Conservation (phyloP, 2,797 vertebrate species). For the Anguilla pacifica region DNA sequence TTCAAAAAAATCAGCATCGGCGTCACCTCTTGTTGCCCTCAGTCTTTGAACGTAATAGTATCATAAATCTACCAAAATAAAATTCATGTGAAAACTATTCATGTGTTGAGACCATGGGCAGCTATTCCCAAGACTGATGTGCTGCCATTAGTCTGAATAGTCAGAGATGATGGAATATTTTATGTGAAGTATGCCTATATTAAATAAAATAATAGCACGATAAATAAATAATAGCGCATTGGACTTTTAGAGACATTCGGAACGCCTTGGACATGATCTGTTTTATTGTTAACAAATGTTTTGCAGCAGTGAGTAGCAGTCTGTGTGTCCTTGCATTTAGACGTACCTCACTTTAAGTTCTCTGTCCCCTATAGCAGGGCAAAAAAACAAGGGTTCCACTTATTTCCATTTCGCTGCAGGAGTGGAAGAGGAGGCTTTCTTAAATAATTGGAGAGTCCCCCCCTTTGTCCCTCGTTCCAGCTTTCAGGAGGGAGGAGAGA, state of each 20-base stretch:
- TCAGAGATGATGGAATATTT: background rate
- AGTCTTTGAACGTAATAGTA: background rate
- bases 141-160: slow-evolving; percentile 4
- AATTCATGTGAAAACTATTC: slow-evolving; percentile 13
- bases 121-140: slow-evolving; percentile 15
- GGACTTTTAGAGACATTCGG: background rate
- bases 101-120: background rate
- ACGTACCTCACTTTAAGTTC: background rate
- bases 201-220: background rate
- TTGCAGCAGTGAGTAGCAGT: background rate
- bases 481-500: slow-evolving; percentile 36
- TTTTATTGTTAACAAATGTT: slow-evolving; percentile 4
- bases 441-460: slow-evolving; percentile 47
- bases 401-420: slow-evolving; percentile 43
- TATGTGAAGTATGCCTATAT: slow-evolving; percentile 3
- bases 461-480: slow-evolving; percentile 43
- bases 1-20: background rate
- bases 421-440: slow-evolving; percentile 15
- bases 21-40: slow-evolving; percentile 18
- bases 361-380: background rate
- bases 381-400: slow-evolving; percentile 20
- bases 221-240: background rate
- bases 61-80: slow-evolving; percentile 16
- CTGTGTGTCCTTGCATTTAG: background rate
- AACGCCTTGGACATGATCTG: background rate